Base-by-base conservation (phyloP, 2,797 vertebrate species). In the Lindbergichthys nudifrons region DNA sequence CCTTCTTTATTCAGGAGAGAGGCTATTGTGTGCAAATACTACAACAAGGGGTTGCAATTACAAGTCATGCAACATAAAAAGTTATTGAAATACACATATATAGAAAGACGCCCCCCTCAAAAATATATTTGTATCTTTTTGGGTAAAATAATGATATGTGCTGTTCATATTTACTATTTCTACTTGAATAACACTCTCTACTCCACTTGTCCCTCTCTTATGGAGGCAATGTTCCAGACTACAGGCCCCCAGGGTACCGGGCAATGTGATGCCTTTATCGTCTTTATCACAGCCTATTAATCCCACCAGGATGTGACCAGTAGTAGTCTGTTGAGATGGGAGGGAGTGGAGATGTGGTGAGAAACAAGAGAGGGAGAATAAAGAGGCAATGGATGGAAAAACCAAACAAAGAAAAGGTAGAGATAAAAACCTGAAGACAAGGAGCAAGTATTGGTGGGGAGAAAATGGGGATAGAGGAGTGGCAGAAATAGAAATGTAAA, bases 211-310 rank as follows among this genome's bases (percentile, higher is more conserved):
- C 11, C 7, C 13, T 71, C 11, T n/a, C 9, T 52, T 56, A 32
- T 8, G 15, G 52, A 70, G 41, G 65, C 75, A 48, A 80, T 36
- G 47, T 54, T 58, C 26, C 23, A 47, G 42, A 65, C 64, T 65
- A 36, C 8, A 63, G n/a, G 26, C 21, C 39, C 63, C 51, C 16
- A 32, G 30, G n/a, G 32, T 10, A 36, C n/a, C 19, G 43, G 46
- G 39, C 6, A 50, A 50, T 78, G 56, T 23, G 69, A 66, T 48
- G 19, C 58, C 42, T 45, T 41, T 75, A 54, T 54, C 9, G 9
- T 46, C 21, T 52, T 61, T 72, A 82, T 77, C 61, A 56, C 26
- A 56, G 36, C 47, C 66, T 67, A 77, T 73, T 62, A 84, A 79
- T 77, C 48, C 72, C 9, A 47, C 21, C 11, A 53, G 74, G 68